These are phyloP conservation scores for Pseudorectes ferrugineus DNA, from an alignment of 2,113 vertebrate genomes.

Conservation along the genomic window DNA sequence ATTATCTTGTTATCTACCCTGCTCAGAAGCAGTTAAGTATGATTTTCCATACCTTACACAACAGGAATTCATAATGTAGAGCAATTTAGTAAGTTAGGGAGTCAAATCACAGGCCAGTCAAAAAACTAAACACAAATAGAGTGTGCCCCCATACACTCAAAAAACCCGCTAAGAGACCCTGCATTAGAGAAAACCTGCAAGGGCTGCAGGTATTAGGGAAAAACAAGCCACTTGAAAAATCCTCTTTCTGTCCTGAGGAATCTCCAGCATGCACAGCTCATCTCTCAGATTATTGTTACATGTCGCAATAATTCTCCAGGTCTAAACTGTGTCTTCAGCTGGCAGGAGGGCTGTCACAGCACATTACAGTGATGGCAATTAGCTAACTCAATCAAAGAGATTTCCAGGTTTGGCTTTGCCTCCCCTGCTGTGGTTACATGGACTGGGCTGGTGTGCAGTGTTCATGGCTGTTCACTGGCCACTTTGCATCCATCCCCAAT, in stretches of 20 bases:
- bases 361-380: neutral
- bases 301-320: neutral
- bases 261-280: neutral
- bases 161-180: neutral
- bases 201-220: neutral
- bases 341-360: neutral
- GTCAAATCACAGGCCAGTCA: neutral
- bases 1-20: neutral
- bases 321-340: neutral
- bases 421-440: fast-evolving
- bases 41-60: neutral
- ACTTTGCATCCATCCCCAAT: neutral
- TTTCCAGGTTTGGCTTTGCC: neutral
- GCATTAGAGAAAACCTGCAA: neutral
- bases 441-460: neutral
- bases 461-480: neutral
- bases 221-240: neutral
- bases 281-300: neutral
- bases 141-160: neutral
- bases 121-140: neutral
- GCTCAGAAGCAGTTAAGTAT: neutral
- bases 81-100: neutral
- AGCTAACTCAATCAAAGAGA: neutral
- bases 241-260: neutral
- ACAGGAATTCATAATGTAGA: neutral